phyloP scores from a whole-genome alignment of 64 coral and sea anemone species.

The Astreopora myriophthalma region DNA sequence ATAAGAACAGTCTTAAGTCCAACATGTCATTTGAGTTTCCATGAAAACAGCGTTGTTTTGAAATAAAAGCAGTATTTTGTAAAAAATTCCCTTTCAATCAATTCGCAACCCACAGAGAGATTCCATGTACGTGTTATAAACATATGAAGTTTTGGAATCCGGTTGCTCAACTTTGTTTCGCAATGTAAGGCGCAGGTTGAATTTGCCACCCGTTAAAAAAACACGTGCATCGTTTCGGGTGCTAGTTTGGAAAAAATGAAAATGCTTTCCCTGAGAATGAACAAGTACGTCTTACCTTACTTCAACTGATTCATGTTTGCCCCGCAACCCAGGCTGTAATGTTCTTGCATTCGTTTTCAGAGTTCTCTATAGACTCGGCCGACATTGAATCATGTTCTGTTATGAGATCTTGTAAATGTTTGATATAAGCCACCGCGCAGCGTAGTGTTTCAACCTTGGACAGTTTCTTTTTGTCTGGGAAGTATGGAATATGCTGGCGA shows the following conservation, averaged over 20 bases:
- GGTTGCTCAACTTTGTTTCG: neutral
- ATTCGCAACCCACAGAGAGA: no score
- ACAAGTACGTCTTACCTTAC: neutral
- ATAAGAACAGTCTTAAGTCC: neutral
- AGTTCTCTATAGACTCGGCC: neutral
- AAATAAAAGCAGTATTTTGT: neutral
- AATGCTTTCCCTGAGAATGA: neutral
- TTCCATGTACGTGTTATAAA: no score
- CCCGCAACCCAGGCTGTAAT: constrained; percentile 13
- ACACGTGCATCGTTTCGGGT: constrained; percentile 13
- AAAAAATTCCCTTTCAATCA: neutral
- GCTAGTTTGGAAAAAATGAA: neutral
- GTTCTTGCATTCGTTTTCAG: constrained; percentile 44
- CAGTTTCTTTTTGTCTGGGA: constrained; percentile 94
- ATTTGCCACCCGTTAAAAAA: constrained; percentile 37
- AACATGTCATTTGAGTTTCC: neutral
- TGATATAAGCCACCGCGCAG: constrained; percentile 94
- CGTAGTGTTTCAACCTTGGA: constrained; percentile 97
- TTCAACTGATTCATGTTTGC: neutral
- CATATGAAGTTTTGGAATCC: neutral
- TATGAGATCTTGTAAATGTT: constrained; percentile 94
- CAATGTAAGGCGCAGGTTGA: neutral
- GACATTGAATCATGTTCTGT: constrained; percentile 82
- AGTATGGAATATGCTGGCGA: constrained; percentile 97
- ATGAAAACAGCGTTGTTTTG: neutral